These are phyloP conservation scores for Abrostola triplasia DNA, from an alignment of 2,888 invertebrate genomes.

Conservation along the genomic window DNA sequence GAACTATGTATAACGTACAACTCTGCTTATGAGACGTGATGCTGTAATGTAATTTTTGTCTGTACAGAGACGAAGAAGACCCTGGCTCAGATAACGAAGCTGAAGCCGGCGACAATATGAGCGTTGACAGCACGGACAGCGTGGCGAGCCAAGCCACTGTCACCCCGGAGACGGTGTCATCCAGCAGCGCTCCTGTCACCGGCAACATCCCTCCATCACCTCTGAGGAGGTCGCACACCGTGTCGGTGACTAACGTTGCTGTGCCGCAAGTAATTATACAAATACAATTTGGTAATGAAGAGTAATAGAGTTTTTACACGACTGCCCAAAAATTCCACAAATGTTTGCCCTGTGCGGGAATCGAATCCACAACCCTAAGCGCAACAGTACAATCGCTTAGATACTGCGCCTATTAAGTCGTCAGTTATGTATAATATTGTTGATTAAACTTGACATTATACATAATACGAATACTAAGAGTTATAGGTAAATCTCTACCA, in stretches of 20 bases:
- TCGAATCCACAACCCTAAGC: too few species aligned
- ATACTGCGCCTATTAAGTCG: too few species aligned
- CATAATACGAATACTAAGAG: too few species aligned
- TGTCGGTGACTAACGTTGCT: constrained; percentile 69
- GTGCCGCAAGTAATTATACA: constrained; percentile 58
- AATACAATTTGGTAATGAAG: too few species aligned
- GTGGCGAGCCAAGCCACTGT: constrained; percentile 77
- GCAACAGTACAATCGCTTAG: too few species aligned
- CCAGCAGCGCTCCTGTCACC: constrained; percentile 78
- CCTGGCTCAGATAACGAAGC: constrained; percentile 68
- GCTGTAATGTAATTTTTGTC: neutral
- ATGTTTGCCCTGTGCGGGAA: too few species aligned
- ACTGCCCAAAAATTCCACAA: too few species aligned
- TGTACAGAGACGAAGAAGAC: constrained; percentile 71
- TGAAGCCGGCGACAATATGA: constrained; percentile 68
- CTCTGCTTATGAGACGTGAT: neutral
- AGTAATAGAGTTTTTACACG: too few species aligned
- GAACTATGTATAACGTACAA: too few species aligned
- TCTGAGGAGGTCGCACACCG: constrained; percentile 79
- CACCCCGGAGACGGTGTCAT: constrained; percentile 78
- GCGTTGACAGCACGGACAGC: constrained; percentile 72
- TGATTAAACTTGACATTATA: too few species aligned
- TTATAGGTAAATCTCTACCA: too few species aligned
- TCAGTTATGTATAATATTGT: too few species aligned
- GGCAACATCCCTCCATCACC: constrained; percentile 69